These are phyloP conservation scores for Candoia aspera DNA, from an alignment of 2,113 vertebrate genomes.

Conservation along the genomic window DNA sequence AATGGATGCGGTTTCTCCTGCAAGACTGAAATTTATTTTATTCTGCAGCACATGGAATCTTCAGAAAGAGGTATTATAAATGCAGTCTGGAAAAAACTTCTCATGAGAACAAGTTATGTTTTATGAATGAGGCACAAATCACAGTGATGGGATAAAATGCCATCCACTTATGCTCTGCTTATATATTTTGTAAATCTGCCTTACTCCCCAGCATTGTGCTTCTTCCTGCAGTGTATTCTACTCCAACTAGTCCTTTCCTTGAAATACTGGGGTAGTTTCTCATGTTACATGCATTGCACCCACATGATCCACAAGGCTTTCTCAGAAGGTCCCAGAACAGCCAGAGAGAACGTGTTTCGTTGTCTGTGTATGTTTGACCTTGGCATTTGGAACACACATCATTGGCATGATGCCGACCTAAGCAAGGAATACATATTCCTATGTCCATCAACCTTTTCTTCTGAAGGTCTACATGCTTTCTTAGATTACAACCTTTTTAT, in stretches of 20 bases:
- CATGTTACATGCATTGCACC: neutral
- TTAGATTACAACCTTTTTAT: neutral
- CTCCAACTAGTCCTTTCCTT: neutral
- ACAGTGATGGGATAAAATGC: too few relatives aligned
- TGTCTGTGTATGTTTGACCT: constrained; percentile 16
- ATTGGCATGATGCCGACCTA: neutral
- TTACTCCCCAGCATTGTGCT: neutral
- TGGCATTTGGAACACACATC: constrained; percentile 17
- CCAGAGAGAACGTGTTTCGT: neutral
- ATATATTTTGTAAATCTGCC: too few relatives aligned
- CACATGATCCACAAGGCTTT: neutral
- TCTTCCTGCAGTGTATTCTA: neutral
- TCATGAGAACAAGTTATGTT: too few relatives aligned
- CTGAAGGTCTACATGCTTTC: neutral
- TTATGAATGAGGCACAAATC: too few relatives aligned
- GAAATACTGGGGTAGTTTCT: neutral
- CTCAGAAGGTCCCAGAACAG: neutral
- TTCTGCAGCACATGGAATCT: too few relatives aligned
- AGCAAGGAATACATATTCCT: neutral
- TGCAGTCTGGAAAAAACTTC: too few relatives aligned
- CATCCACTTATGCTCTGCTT: too few relatives aligned
- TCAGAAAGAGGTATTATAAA: too few relatives aligned
- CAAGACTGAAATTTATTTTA: too few relatives aligned
- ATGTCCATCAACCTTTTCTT: neutral
- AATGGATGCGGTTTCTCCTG: too few relatives aligned